Base-by-base conservation (phyloP, 2,113 vertebrate genomes). In the Halichoerus grypus region DNA sequence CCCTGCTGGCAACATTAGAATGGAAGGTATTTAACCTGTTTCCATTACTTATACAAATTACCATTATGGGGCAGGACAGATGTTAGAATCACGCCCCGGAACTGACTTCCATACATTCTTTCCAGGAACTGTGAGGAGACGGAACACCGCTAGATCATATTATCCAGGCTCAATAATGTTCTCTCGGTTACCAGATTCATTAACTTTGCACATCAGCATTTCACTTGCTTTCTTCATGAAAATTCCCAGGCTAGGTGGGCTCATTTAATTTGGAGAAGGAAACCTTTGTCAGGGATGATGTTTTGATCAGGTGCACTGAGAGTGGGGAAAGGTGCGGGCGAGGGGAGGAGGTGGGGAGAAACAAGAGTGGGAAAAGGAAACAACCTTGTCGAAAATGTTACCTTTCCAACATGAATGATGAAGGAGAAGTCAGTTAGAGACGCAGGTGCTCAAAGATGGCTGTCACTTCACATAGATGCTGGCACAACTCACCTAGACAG, bases 391-490 rank as follows among this genome's bases (percentile, higher is more conserved):
- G 95, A 98, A 98, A 98, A 98, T 97, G 98, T 97, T 99, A 98
- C 98, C 99, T 99, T 97, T 97, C 98, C 98, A 97, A 97, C 96
- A 91, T 49, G 96, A 97, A 98, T 99, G 99, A 99, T 99, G 98
- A 99, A 99, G 99, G 98, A 97, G 98, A 98, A 99, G 99, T 99
- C 98, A 98, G 98, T 98, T 98, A 99, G 74, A 99, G 99, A 99
- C 98, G 99, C 99, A 98, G 98, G 99, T 97, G 98, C 99, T 99
- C 99, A 99, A 99, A 99, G 99, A 99, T 98, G 99, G 99, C 99
- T 99, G 99, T 99, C 99, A 99, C 99, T 99, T 99, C 99, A 99
- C 99, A 99, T 99, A 99, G 99, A 98, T 97, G 96, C 98, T 77
- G 98, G 99, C 99, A 99, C 98, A 87, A 98, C 98, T 99, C 99